Conservation (phyloP, 2,113 vertebrate species). For the Irena cyanogastra region DNA sequence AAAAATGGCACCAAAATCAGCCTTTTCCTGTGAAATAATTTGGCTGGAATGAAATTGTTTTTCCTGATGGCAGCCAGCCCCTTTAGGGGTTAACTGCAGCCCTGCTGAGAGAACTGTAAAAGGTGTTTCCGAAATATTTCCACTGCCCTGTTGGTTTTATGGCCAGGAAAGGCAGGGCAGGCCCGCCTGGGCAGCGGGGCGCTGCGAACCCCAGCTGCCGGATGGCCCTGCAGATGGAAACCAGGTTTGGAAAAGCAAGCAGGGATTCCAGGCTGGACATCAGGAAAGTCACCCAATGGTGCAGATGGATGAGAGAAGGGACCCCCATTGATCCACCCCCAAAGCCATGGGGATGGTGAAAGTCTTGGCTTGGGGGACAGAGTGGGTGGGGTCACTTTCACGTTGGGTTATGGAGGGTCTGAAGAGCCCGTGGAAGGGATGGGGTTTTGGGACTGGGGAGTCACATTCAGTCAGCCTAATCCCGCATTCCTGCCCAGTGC, state of each 20-base stretch:
- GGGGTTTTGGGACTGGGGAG: fast-evolving
- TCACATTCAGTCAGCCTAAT: not conserved
- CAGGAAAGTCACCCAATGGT: fast-evolving
- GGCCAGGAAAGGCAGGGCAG: conserved; percentile 55
- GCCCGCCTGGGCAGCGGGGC: not conserved
- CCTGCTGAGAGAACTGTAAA: conserved; percentile 20
- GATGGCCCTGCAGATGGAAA: not conserved
- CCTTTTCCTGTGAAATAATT: conserved; percentile 3
- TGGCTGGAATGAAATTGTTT: not conserved
- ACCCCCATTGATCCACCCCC: fast-evolving
- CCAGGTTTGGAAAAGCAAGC: not conserved
- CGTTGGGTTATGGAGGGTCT: not conserved
- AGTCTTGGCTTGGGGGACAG: not conserved
- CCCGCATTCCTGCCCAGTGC: too few species aligned
- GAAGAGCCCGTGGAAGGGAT: not conserved
- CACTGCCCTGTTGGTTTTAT: conserved; percentile 30
- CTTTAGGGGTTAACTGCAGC: conserved; percentile 47
- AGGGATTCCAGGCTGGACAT: not conserved
- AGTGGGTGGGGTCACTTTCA: not conserved
- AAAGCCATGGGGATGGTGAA: fast-evolving
- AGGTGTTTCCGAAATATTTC: conserved; percentile 58
- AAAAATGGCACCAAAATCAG: not conserved
- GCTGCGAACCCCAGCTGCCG: not conserved
- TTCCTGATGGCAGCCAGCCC: conserved; percentile 10
- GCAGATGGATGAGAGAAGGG: not conserved